Percentiles rank a stretch among this genome's conserved stretches.
Conservation (phyloP, 2,113 vertebrate genomes). For the Hyperopisus bebe region DNA sequence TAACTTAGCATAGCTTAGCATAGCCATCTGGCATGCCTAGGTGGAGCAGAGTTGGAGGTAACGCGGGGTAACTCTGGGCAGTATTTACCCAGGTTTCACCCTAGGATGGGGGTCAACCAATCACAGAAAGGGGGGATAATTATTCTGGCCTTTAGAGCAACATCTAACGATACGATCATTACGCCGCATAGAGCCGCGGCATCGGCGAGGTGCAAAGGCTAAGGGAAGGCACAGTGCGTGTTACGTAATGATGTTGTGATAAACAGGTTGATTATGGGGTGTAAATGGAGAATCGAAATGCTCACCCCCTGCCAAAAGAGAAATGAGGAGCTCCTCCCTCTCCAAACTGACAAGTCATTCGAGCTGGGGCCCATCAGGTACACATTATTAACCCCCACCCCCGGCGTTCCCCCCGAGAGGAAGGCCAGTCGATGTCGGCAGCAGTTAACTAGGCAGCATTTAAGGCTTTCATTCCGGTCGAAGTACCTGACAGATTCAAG, state of each 20-base stretch:
- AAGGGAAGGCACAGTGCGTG: not conserved
- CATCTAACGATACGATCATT: not conserved
- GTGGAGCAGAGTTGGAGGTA: not conserved
- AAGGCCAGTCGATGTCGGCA: not conserved
- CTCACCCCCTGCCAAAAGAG: not conserved
- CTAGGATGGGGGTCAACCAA: not conserved
- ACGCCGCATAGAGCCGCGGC: not conserved
- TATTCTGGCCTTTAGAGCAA: not conserved
- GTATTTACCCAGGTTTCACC: not conserved
- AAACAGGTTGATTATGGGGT: not conserved
- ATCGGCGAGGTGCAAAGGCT: not conserved
- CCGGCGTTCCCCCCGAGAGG: not conserved
- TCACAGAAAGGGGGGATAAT: not conserved
- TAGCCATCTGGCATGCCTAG: not conserved
- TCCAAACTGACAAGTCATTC: not conserved
- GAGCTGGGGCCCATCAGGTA: not conserved
- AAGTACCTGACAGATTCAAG: not conserved
- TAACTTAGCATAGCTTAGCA: not conserved
- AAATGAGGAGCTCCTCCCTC: not conserved
- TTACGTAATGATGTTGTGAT: not conserved
- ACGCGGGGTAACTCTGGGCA: not conserved
- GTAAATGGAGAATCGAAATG: not conserved
- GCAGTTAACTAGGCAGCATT: not conserved
- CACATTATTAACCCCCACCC: not conserved
- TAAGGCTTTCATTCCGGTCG: not conserved